Conservation (phyloP, 2,888 invertebrate genomes). For the Blastobasis lacticolella region DNA sequence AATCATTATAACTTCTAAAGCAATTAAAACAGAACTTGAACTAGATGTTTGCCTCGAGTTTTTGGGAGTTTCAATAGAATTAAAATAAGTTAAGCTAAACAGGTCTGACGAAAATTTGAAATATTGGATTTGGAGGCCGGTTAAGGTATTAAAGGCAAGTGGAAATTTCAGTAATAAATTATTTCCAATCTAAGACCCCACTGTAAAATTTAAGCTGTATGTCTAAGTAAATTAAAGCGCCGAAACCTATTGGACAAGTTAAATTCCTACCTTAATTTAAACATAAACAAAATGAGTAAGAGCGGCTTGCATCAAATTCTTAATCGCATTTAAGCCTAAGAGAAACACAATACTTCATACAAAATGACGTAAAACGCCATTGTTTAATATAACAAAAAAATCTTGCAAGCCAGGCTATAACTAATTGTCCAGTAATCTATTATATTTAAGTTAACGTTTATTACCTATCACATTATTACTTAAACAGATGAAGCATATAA, state of each 20-base stretch:
- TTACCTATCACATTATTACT: no score
- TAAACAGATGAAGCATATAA: neutral
- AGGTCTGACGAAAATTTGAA: neutral
- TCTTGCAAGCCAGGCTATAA: no score
- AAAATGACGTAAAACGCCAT: no score
- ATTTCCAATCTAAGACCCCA: neutral
- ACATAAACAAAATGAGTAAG: no score
- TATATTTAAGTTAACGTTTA: no score
- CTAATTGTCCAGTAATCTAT: no score
- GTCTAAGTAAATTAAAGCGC: no score
- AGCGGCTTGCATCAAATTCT: no score
- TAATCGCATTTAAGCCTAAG: no score
- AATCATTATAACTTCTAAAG: slow-evolving; percentile 15
- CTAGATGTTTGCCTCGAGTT: slow-evolving; percentile 14
- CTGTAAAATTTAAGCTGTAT: neutral
- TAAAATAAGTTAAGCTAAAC: neutral
- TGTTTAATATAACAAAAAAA: no score
- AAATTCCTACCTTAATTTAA: neutral
- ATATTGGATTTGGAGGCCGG: neutral
- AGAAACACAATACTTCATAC: no score
- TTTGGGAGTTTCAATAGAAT: slow-evolving; percentile 11
- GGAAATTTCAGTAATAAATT: neutral
- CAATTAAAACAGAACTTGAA: slow-evolving; percentile 17
- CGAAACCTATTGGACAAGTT: no score
- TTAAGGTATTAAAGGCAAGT: neutral